Conservation (phyloP, 1,140 invertebrate species). For the Leucophenga varia region DNA sequence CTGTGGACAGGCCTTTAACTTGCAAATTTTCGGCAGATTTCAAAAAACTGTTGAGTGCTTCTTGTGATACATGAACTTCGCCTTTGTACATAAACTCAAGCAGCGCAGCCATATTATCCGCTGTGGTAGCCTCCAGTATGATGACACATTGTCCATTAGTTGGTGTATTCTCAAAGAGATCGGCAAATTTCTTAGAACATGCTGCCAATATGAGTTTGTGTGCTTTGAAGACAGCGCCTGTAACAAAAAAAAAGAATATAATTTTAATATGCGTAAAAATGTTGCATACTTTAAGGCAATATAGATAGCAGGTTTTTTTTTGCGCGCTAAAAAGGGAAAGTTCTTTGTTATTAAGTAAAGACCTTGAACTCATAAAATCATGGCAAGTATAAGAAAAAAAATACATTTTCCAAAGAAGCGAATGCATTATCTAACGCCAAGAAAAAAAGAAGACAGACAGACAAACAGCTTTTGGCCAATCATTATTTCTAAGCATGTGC, state of each 20-base stretch:
- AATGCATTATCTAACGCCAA: too few relatives aligned
- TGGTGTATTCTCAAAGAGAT: conserved; percentile 86
- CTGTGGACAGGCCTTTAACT: conserved; percentile 78
- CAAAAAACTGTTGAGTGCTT: conserved; percentile 83
- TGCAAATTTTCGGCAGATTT: conserved; percentile 88
- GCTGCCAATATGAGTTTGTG: conserved; percentile 89
- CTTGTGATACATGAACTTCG: conserved; percentile 87
- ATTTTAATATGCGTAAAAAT: not conserved
- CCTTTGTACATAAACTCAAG: conserved; percentile 94
- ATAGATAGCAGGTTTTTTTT: conserved; percentile 31
- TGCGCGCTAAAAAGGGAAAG: conserved; percentile 22
- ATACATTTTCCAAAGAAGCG: too few relatives aligned
- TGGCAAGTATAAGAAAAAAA: too few relatives aligned
- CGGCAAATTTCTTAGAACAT: conserved; percentile 91
- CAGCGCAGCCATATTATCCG: conserved; percentile 84
- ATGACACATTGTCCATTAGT: conserved; percentile 79
- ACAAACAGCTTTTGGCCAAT: too few relatives aligned
- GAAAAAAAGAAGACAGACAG: too few relatives aligned
- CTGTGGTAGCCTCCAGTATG: conserved; percentile 83
- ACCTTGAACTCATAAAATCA: conserved; percentile 55
- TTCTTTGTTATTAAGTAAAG: conserved; percentile 27
- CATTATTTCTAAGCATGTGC: too few relatives aligned
- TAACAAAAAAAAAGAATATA: conserved; percentile 36
- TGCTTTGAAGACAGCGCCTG: conserved; percentile 87
- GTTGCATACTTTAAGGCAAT: conserved; percentile 18